These are phyloP conservation scores for Diarsia dahlii DNA, from an alignment of 2,888 invertebrate species.

Conservation along the genomic window DNA sequence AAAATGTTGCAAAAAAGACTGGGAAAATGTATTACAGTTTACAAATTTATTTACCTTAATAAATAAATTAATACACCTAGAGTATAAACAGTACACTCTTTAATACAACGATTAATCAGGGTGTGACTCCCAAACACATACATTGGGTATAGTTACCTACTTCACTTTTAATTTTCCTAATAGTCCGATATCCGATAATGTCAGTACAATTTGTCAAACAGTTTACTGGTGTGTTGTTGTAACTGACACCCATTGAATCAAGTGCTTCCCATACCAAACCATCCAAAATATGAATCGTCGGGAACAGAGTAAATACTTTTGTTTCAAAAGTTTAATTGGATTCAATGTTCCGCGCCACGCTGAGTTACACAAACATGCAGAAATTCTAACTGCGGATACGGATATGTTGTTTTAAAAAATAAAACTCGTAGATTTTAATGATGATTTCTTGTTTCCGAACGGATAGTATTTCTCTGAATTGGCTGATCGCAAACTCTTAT, in stretches of 20 bases:
- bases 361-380: slow-evolving; percentile 31
- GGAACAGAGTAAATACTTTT: slow-evolving; percentile 50
- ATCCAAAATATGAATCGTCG: slow-evolving; percentile 45
- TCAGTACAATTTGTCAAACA: slow-evolving; percentile 38
- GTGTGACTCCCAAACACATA: neutral
- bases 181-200: slow-evolving; percentile 26
- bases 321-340: slow-evolving; percentile 66
- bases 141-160: neutral
- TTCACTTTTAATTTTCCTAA: slow-evolving; percentile 47
- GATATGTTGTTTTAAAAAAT: slow-evolving; percentile 45
- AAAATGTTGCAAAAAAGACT: too few relatives aligned
- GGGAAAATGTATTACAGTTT: too few relatives aligned
- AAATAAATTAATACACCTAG: neutral
- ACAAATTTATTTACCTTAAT: too few relatives aligned
- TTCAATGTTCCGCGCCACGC: slow-evolving; percentile 48
- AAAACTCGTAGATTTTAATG: slow-evolving; percentile 30
- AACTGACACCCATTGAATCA: slow-evolving; percentile 46
- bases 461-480: slow-evolving; percentile 25
- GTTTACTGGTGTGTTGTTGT: slow-evolving; percentile 23
- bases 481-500: slow-evolving; percentile 35
- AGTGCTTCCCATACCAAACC: slow-evolving; percentile 35
- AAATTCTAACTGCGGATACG: slow-evolving; percentile 25
- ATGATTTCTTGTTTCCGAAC: slow-evolving; percentile 41
- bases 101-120: neutral
- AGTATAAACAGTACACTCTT: neutral